phyloP scores from a whole-genome alignment of 2,797 vertebrate species.

The Oreochromis grahami region DNA sequence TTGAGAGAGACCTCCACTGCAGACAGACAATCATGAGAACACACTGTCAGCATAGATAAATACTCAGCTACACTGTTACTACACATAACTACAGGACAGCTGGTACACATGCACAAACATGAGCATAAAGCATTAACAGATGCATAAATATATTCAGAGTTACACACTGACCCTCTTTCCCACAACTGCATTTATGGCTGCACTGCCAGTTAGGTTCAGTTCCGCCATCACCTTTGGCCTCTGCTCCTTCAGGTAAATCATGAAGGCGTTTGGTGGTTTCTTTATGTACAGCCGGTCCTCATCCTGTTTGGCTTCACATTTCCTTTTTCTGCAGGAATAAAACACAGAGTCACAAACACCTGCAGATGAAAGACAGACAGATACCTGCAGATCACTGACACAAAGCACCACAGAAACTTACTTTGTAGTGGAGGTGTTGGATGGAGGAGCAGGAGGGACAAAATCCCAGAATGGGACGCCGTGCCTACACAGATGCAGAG shows the following conservation, averaged over 20 bases:
- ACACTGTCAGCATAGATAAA: rapidly evolving
- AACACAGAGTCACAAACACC: neutral
- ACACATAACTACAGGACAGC: neutral
- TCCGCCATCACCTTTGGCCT: rapidly evolving
- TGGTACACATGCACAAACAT: neutral
- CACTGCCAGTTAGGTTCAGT: rapidly evolving
- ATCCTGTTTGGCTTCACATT: neutral
- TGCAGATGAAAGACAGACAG: rapidly evolving
- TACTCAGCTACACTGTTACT: neutral
- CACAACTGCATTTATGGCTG: rapidly evolving
- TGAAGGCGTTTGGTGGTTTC: neutral
- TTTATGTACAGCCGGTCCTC: rapidly evolving
- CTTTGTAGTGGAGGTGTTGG: neutral
- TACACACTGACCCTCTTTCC: neutral
- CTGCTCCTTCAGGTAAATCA: neutral
- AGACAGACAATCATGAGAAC: neutral
- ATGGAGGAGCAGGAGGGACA: rapidly evolving
- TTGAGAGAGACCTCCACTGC: neutral
- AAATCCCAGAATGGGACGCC: neutral
- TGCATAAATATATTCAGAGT: neutral
- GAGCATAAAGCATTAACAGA: rapidly evolving
- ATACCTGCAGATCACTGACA: rapidly evolving
- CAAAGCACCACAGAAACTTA: neutral
- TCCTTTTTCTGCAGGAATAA: neutral
- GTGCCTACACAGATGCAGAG: neutral